Conservation (phyloP, 2,888 invertebrate genomes). For the Crematogaster levior region DNA sequence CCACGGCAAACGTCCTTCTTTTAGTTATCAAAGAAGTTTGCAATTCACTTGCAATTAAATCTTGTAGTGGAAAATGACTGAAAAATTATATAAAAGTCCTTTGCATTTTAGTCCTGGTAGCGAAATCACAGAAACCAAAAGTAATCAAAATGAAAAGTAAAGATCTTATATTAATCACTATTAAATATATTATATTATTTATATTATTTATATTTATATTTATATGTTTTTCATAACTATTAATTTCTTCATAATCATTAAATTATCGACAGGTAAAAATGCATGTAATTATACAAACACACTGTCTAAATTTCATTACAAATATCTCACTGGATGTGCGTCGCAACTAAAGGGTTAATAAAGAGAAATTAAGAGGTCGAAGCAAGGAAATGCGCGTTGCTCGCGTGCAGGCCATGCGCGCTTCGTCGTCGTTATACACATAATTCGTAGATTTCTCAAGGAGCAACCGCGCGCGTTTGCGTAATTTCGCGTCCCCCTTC, state of each 20-base stretch:
- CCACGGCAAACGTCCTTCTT: neutral
- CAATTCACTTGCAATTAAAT: neutral
- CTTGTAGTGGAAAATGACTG: neutral
- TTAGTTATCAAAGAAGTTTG: neutral
- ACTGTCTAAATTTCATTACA: neutral
- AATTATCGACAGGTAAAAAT: no score
- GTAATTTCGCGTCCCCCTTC: constrained; percentile 62
- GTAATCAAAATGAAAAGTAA: neutral
- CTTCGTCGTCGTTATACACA: constrained; percentile 34
- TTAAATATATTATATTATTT: neutral
- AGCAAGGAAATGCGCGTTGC: constrained; percentile 44
- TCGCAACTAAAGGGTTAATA: neutral
- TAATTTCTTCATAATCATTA: no score
- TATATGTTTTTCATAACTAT: no score
- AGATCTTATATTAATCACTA: neutral
- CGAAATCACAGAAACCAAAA: neutral
- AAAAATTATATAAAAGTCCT: neutral
- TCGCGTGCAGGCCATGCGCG: constrained; percentile 43
- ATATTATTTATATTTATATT: neutral
- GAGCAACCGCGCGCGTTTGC: constrained; percentile 64
- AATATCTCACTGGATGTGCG: neutral
- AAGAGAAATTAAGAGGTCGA: constrained; percentile 30
- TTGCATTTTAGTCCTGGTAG: neutral
- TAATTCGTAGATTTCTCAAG: constrained; percentile 72
- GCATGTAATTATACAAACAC: neutral